Base-by-base conservation (phyloP, 1,140 invertebrate species). In the Bilobella aurantiaca region DNA sequence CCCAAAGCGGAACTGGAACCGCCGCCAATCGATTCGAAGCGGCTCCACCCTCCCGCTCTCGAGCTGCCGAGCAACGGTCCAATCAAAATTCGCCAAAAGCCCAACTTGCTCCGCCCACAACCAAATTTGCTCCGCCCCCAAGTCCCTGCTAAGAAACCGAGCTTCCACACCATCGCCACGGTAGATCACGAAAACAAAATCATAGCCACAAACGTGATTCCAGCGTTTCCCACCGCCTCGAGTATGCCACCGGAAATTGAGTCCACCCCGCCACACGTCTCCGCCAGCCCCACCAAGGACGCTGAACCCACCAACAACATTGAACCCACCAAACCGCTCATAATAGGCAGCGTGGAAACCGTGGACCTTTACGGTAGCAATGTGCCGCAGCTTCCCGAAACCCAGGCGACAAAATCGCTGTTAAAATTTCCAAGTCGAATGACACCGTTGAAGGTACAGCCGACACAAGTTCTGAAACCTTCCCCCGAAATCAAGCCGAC, bases 121-220 rank as follows among this genome's bases (percentile, higher is more conserved):
- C 64, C 67, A 25, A 62, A 69, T 23, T 57, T 72, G 0, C 69
- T 72, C 37, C 67, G 67, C 14, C 49, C 49, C 21, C 14, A 53
- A 42, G 18, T 42, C 8, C 65, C 57, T 62, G 21, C 42, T 30
- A 27, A 37, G 32, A 42, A 61, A 29, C 63, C 67, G 42, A 69
- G 63, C 8, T 59, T 75, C 30, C 74, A 75, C 47, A 75, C 73
- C 1, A 75, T 75, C 42, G 76, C 73, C 1, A 75, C 71, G 34
- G 70, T 76, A 46, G 74, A 75, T 64, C 74, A 75, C 60, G 73
- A 74, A 46, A 76, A 76, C 47, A 73, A 73, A 62, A 75, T 76
- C 57, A 69, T 75, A 1, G 60, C 67, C 21, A 75, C 75, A 27
- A 74, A 71, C 34, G 68, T 70, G 28, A 66, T 72, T 31, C 69